Percentiles rank a stretch among this genome's conserved stretches.
Conservation (phyloP, 1,140 invertebrate genomes). For the Pogonomyrmex barbatus region DNA sequence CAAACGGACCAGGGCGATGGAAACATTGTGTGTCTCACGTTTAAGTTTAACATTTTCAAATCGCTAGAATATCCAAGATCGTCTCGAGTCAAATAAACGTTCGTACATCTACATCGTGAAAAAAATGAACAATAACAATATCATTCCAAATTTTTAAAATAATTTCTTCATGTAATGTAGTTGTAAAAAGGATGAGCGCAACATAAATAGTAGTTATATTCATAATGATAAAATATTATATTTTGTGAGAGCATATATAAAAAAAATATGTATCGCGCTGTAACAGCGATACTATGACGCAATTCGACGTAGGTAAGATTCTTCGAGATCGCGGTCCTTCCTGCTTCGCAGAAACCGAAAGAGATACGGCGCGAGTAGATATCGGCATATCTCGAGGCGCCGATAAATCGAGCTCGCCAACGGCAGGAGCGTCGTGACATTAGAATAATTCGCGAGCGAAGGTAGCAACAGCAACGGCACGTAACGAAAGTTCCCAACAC, state of each 20-base stretch:
- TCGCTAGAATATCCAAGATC: not conserved
- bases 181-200: not conserved
- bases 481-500: constrained; percentile 40
- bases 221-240: not conserved
- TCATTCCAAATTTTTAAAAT: not conserved
- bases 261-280: not conserved
- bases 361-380: constrained; percentile 23
- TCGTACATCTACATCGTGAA: not conserved
- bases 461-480: constrained; percentile 13
- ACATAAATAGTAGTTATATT: constrained; percentile 5
- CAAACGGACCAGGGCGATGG: constrained; percentile 56
- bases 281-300: not conserved
- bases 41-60: constrained; percentile 50
- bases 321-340: constrained; percentile 19
- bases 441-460: constrained; percentile 72
- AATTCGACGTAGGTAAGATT: not conserved
- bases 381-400: constrained; percentile 25
- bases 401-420: constrained; percentile 49
- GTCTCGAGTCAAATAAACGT: not conserved
- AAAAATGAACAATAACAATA: not conserved
- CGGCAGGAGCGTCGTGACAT: constrained; percentile 62
- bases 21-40: constrained; percentile 69
- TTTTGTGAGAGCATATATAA: not conserved
- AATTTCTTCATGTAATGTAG: not conserved
- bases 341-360: not conserved